A percentile compares a stretch with the other conserved stretches of the same genome.
phyloP scores from a whole-genome alignment of 2,113 vertebrate genomes.

The Caretta caretta region DNA sequence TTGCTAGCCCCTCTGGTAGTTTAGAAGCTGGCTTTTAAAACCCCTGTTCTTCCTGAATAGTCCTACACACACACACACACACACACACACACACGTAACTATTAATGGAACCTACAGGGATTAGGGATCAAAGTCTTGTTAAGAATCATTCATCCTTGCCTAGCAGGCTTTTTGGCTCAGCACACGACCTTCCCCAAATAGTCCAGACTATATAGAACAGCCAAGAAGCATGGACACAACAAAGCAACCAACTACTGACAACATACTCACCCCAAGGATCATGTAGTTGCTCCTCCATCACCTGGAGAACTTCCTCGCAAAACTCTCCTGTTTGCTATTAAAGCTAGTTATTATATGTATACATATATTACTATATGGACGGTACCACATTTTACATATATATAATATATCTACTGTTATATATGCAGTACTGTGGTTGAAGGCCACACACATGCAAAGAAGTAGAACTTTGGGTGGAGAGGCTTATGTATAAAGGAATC shows the following conservation, averaged over 20 bases:
- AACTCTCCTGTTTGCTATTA: too few species aligned
- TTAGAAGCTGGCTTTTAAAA: too few species aligned
- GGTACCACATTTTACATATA: too few species aligned
- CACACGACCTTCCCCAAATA: neutral
- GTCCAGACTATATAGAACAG: neutral
- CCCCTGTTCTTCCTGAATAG: too few species aligned
- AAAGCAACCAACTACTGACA: neutral
- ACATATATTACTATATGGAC: too few species aligned
- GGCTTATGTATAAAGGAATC: accelerated
- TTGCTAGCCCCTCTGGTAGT: too few species aligned
- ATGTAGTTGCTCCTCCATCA: neutral
- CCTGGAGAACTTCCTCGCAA: too few species aligned
- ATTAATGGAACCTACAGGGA: too few species aligned
- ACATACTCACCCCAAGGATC: neutral
- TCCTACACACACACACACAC: too few species aligned
- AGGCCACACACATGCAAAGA: neutral
- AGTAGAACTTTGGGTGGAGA: neutral
- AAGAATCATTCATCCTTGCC: neutral
- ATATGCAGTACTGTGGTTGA: neutral
- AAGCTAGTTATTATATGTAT: too few species aligned
- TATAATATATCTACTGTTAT: neutral
- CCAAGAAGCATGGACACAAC: neutral
- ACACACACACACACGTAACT: too few species aligned
- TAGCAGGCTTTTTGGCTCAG: neutral
- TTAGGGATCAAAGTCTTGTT: neutral